These are phyloP conservation scores for Sycophila texana DNA, from an alignment of 2,888 invertebrate genomes.

Conservation along the genomic window DNA sequence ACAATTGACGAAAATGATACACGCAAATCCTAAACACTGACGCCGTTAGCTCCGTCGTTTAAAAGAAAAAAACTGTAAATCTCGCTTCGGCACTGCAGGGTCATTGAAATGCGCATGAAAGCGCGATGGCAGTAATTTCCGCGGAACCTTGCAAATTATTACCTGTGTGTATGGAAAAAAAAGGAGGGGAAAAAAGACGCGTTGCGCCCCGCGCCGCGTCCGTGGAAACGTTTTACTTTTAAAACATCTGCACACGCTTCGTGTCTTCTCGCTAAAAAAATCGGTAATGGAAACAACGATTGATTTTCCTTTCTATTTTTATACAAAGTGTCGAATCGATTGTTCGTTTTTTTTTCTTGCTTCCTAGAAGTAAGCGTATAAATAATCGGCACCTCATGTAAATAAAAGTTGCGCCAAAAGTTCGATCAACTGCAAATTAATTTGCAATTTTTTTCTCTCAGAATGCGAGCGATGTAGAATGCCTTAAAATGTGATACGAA, in stretches of 20 bases:
- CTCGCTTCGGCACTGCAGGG: not conserved
- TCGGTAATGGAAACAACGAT: not conserved
- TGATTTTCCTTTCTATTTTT: not conserved
- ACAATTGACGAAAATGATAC: not conserved
- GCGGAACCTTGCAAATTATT: slow-evolving; percentile 11
- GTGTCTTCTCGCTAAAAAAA: not conserved
- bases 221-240: slow-evolving; percentile 4
- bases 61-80: not conserved
- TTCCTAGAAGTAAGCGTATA: too few relatives aligned
- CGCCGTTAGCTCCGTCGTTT: not conserved
- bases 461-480: too few relatives aligned
- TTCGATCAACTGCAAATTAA: too few relatives aligned
- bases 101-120: slow-evolving; percentile 9
- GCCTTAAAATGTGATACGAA: too few relatives aligned
- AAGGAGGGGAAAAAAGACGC: not conserved
- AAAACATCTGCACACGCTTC: not conserved
- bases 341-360: not conserved
- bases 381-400: too few relatives aligned
- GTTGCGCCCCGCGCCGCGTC: not conserved
- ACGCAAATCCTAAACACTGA: not conserved
- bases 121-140: slow-evolving; percentile 8
- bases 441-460: too few relatives aligned
- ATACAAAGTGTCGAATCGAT: not conserved
- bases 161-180: not conserved
- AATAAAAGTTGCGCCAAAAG: too few relatives aligned